Evolutionary conservation across 2,113 vertebrate species (phyloP).

Genomic region (Silurus glanis): DNA sequence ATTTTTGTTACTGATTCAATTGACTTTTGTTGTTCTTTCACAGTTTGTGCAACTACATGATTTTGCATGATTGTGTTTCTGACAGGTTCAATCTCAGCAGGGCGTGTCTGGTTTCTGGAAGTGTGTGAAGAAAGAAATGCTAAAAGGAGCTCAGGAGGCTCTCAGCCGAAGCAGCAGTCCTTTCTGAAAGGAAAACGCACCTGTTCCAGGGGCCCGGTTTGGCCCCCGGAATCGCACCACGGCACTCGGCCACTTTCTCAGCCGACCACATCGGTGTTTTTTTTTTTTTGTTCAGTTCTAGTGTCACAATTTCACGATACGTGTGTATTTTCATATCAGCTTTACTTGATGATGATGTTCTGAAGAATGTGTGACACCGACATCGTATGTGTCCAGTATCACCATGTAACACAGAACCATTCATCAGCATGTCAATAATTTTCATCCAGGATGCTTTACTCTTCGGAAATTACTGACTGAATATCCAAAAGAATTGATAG

Average conservation of each 20-base stretch:
- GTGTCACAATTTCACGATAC: neutral
- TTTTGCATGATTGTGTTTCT: neutral
- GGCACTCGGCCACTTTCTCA: neutral
- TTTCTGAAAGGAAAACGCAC: slow-evolving; percentile 67
- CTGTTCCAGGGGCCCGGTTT: slow-evolving; percentile 8
- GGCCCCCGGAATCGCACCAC: neutral
- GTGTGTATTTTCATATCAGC: neutral
- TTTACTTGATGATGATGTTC: neutral
- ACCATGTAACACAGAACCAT: neutral
- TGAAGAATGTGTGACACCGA: neutral
- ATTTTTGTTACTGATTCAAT: too few relatives aligned
- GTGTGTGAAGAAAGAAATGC: slow-evolving; percentile 92
- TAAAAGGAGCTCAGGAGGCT: slow-evolving; percentile 89
- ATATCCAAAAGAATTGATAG: neutral
- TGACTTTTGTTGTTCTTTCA: neutral
- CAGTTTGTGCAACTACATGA: neutral
- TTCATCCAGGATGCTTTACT: neutral
- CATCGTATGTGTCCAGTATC: neutral
- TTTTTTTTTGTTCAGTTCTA: neutral
- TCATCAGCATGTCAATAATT: neutral
- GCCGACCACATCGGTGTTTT: neutral
- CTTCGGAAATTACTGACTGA: neutral
- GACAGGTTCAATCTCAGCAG: slow-evolving; percentile 83
- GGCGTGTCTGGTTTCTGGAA: slow-evolving; percentile 90
- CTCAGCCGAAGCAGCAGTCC: slow-evolving; percentile 79